These are phyloP conservation scores for Nematostella vectensis DNA, from an alignment of 92 coral and sea anemone genomes.

Conservation along the genomic window DNA sequence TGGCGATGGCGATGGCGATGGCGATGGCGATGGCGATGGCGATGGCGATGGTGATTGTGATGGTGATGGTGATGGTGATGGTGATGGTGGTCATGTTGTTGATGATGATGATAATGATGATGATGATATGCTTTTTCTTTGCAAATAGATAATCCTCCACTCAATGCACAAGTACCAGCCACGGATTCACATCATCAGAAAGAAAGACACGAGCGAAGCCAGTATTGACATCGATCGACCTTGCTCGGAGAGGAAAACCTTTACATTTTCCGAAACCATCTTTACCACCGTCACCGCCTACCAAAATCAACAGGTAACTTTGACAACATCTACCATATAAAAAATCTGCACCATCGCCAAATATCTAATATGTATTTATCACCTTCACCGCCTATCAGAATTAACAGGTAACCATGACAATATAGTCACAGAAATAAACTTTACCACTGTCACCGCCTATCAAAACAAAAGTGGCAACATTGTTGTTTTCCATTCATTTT, in stretches of 20 bases:
- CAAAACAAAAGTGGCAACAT: too few relatives aligned
- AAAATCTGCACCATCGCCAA: too few relatives aligned
- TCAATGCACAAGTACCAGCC: slow-evolving; percentile 99
- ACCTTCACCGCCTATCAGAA: slow-evolving; percentile 3
- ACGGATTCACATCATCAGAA: slow-evolving; percentile 88
- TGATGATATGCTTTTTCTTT: too few relatives aligned
- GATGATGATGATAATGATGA: too few relatives aligned
- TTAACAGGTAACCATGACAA: slow-evolving; percentile 9
- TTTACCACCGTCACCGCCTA: slow-evolving; percentile 98
- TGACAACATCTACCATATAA: too few relatives aligned
- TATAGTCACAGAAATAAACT: slow-evolving; percentile 61
- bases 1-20: background rate
- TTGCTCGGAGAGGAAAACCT: slow-evolving; percentile 71
- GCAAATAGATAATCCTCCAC: slow-evolving; percentile 73
- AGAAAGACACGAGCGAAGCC: slow-evolving; percentile 68
- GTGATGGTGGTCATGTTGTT: background rate
- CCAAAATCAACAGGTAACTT: slow-evolving; percentile 93
- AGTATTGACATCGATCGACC: slow-evolving; percentile 70
- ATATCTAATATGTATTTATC: too few relatives aligned
- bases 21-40: background rate
- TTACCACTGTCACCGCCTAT: slow-evolving; percentile 80
- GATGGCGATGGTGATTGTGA: too few relatives aligned
- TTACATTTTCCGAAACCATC: slow-evolving; percentile 88
- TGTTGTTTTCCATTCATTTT: too few relatives aligned
- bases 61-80: background rate